Evolutionary conservation across 2,888 invertebrate genomes (phyloP).

Genomic region (Mythimna ferrago): DNA sequence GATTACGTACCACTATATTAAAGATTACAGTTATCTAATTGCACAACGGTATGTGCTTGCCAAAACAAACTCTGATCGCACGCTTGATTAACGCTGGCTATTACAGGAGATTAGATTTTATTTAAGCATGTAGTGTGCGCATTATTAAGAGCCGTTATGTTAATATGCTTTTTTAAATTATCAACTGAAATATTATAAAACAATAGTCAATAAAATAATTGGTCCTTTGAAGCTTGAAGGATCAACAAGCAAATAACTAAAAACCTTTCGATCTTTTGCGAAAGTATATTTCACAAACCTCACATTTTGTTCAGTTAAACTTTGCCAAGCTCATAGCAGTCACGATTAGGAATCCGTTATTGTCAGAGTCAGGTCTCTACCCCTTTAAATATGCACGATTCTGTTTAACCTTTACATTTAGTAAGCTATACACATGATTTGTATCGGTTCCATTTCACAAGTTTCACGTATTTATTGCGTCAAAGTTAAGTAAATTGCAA

Average conservation of each 20-base stretch:
- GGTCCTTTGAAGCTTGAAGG: not conserved
- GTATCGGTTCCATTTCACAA: constrained; percentile 34
- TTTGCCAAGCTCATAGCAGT: constrained; percentile 32
- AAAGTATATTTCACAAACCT: constrained; percentile 1
- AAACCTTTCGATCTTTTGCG: not conserved
- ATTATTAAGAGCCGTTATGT: constrained; percentile 13
- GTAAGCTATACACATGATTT: constrained; percentile 32
- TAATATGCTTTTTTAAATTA: constrained; percentile 3
- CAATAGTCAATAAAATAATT: too few species aligned
- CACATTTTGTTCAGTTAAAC: constrained; percentile 28
- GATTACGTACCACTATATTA: constrained; percentile 41
- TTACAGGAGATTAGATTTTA: constrained; percentile 29
- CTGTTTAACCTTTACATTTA: constrained; percentile 52
- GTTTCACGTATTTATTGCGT: constrained; percentile 30
- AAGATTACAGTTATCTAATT: constrained; percentile 54
- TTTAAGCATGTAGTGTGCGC: constrained; percentile 16
- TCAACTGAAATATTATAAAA: not conserved
- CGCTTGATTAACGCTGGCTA: constrained; percentile 36
- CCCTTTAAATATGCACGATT: constrained; percentile 39
- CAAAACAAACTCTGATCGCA: constrained; percentile 43
- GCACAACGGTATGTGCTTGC: constrained; percentile 43
- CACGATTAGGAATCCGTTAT: constrained; percentile 47
- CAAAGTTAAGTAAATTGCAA: constrained; percentile 36
- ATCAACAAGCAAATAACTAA: not conserved
- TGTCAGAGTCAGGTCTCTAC: constrained; percentile 29